These are phyloP conservation scores for Apamea sordens DNA, from an alignment of 2,888 invertebrate genomes.

Conservation along the genomic window DNA sequence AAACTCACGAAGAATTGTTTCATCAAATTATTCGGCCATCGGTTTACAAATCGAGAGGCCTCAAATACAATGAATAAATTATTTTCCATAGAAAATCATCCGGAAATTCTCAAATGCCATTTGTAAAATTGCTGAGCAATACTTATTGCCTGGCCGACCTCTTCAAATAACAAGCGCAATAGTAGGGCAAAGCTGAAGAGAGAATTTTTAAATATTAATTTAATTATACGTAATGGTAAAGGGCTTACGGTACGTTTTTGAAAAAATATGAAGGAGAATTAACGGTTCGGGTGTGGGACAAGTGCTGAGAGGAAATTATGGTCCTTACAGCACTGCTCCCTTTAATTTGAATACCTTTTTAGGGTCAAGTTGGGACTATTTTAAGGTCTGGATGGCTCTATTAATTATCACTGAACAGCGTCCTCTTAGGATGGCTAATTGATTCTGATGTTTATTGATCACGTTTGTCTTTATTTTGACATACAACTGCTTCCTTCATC, in stretches of 20 bases:
- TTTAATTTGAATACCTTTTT: constrained; percentile 27
- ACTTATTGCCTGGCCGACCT: constrained; percentile 52
- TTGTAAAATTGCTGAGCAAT: constrained; percentile 60
- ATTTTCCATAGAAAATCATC: constrained; percentile 60
- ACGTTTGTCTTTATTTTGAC: neutral
- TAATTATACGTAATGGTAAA: constrained; percentile 73
- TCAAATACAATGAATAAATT: constrained; percentile 71
- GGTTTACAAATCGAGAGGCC: constrained; percentile 68
- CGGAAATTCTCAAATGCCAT: constrained; percentile 58
- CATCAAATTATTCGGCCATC: constrained; percentile 79
- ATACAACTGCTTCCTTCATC: neutral
- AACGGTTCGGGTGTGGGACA: constrained; percentile 61
- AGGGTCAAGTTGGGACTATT: constrained; percentile 24
- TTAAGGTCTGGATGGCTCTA: neutral
- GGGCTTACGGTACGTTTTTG: constrained; percentile 64
- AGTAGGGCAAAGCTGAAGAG: constrained; percentile 34
- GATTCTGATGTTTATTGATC: neutral
- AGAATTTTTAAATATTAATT: constrained; percentile 66
- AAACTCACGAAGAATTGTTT: constrained; percentile 72
- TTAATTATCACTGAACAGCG: neutral
- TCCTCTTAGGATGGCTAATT: neutral
- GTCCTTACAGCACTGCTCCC: constrained; percentile 13
- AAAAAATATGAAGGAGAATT: constrained; percentile 73
- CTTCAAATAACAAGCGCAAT: constrained; percentile 58
- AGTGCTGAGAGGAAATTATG: constrained; percentile 53